Conservation (phyloP, 2,888 invertebrate genomes). For the Teleogryllus oceanicus region DNA sequence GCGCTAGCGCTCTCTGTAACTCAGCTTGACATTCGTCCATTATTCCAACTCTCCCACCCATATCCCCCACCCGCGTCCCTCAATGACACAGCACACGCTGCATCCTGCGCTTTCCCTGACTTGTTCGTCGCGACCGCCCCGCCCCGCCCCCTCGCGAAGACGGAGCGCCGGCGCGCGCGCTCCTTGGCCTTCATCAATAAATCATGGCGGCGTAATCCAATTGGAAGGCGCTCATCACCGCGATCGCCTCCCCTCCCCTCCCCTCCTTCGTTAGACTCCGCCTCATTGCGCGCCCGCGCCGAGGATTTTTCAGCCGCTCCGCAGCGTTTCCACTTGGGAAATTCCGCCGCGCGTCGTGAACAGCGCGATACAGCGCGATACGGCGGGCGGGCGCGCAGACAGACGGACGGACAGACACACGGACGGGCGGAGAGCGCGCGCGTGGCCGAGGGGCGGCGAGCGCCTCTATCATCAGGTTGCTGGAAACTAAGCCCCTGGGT, state of each 20-base stretch:
- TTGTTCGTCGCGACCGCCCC: too few relatives aligned
- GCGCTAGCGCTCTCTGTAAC: too few relatives aligned
- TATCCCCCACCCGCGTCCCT: too few relatives aligned
- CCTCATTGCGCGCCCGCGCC: neutral
- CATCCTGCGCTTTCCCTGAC: too few relatives aligned
- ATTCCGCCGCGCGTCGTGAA: neutral
- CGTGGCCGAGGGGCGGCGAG: too few relatives aligned
- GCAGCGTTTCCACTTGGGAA: neutral
- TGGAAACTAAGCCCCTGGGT: too few relatives aligned
- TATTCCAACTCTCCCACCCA: too few relatives aligned
- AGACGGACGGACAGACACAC: too few relatives aligned
- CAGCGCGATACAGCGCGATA: neutral
- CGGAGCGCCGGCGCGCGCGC: neutral
- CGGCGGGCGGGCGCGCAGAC: neutral
- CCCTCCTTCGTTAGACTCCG: neutral
- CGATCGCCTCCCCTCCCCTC: neutral
- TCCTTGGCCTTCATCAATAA: conserved; percentile 1
- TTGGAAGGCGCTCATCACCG: neutral
- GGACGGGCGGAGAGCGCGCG: too few relatives aligned
- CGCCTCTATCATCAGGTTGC: too few relatives aligned
- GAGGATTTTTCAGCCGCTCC: neutral
- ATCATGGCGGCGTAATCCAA: neutral
- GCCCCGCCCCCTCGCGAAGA: neutral
- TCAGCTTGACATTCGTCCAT: too few relatives aligned
- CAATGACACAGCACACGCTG: too few relatives aligned